These are phyloP conservation scores for Prunella strophiata DNA, from an alignment of 2,797 vertebrate genomes.

Conservation along the genomic window DNA sequence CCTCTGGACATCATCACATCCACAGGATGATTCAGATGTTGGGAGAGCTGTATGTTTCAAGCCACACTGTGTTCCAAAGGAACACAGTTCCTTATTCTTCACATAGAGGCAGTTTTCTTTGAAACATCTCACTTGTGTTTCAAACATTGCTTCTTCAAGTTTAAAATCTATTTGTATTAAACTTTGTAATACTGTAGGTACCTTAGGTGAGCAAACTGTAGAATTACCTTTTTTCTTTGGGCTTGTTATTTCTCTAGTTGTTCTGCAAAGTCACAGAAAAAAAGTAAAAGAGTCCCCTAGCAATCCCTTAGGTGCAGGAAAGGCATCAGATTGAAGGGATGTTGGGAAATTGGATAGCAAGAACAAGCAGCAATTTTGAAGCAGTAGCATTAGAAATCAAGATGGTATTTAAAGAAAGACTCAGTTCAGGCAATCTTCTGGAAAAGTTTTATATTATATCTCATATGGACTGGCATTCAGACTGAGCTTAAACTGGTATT, in stretches of 20 bases:
- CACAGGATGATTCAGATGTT: not conserved
- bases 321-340: not conserved
- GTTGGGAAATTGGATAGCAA: not conserved
- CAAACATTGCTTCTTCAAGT: not conserved
- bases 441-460: not conserved
- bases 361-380: not conserved
- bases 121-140: not conserved
- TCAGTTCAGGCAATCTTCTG: not conserved
- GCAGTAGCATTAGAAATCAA: not conserved
- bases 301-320: not conserved
- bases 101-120: not conserved
- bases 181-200: not conserved
- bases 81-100: not conserved
- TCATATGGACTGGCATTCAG: not conserved
- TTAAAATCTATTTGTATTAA: not conserved
- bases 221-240: not conserved
- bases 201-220: not conserved
- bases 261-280: not conserved
- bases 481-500: not conserved
- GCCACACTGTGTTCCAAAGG: not conserved
- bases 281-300: not conserved
- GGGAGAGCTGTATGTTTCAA: not conserved
- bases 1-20: not conserved
- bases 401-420: not conserved
- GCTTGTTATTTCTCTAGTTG: not conserved